phyloP scores from a whole-genome alignment of 2,113 vertebrate species.

The Galemys pyrenaicus region DNA sequence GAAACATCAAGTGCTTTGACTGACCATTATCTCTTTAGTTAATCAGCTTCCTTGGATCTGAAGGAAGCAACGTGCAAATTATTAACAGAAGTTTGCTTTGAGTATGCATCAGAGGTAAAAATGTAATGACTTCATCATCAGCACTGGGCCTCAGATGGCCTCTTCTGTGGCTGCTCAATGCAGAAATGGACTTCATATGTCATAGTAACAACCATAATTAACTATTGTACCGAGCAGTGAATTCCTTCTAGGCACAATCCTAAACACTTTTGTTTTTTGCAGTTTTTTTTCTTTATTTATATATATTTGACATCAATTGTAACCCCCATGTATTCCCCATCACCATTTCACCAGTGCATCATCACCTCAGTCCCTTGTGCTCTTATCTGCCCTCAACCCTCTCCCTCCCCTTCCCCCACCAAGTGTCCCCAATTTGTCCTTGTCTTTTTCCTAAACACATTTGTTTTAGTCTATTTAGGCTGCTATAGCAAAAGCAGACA shows the following conservation, averaged over 20 bases:
- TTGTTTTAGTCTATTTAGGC: not conserved
- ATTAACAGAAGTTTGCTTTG: not conserved
- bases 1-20: not conserved
- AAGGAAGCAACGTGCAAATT: not conserved
- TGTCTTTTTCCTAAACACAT: not conserved
- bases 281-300: too few species aligned
- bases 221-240: fast-evolving
- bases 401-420: too few species aligned
- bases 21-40: not conserved
- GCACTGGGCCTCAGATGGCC: not conserved
- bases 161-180: not conserved
- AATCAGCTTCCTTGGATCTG: not conserved
- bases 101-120: not conserved
- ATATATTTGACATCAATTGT: too few species aligned
- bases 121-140: not conserved
- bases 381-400: too few species aligned
- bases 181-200: not conserved
- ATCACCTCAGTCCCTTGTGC: too few species aligned
- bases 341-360: too few species aligned
- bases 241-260: not conserved
- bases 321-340: too few species aligned
- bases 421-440: too few species aligned
- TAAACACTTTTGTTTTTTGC: not conserved
- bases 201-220: not conserved
- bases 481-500: not conserved